These are phyloP conservation scores for Anabacerthia variegaticeps DNA, from an alignment of 2,797 vertebrate genomes.

Conservation along the genomic window DNA sequence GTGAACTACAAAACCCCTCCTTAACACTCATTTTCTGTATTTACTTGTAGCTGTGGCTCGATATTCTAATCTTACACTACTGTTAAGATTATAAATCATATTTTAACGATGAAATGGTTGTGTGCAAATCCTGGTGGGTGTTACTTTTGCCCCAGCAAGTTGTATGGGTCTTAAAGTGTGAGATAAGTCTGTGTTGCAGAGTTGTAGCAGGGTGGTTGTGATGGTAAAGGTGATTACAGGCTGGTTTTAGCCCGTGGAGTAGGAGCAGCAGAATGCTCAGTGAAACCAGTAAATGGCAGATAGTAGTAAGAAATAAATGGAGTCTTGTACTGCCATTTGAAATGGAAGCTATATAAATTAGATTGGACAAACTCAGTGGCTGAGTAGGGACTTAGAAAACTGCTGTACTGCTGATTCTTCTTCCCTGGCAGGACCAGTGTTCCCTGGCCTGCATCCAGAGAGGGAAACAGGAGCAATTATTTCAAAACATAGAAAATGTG, in stretches of 20 bases:
- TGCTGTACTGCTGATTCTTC: neutral
- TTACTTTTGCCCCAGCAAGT: neutral
- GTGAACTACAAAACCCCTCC: neutral
- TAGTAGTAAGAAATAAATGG: neutral
- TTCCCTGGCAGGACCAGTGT: neutral
- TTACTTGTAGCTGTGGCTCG: fast-evolving
- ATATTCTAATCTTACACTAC: neutral
- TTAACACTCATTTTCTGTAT: neutral
- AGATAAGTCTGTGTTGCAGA: neutral
- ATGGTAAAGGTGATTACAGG: neutral
- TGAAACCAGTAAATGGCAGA: neutral
- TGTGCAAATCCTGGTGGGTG: neutral
- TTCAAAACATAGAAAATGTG: neutral
- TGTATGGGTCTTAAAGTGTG: neutral
- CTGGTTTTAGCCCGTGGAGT: neutral
- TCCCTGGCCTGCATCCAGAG: neutral
- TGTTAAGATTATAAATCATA: neutral
- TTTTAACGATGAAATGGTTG: neutral
- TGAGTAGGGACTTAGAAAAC: neutral
- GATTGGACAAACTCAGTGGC: neutral
- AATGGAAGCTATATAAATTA: neutral
- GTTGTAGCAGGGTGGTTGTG: neutral
- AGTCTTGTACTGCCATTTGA: neutral
- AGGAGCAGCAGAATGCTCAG: neutral
- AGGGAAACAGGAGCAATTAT: neutral